Evolutionary conservation across 23 tunicate genomes (phyloP), one percentile per base, ranked within the genome.

Genomic region (Trididemnum clinides): DNA sequence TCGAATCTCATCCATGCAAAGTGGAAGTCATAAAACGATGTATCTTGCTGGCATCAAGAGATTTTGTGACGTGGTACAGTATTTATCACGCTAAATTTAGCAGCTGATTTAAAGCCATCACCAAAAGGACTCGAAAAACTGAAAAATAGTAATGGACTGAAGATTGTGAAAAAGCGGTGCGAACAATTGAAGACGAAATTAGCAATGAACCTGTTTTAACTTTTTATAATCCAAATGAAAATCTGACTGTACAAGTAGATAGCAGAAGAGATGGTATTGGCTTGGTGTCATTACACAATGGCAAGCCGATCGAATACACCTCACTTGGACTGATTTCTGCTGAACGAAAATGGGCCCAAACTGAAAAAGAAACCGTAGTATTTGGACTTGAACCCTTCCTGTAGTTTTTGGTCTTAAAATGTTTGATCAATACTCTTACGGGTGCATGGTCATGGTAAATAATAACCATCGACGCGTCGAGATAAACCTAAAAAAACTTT

Each of bases 261-360:
- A 28, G 39, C 29, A 71, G 78, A 50, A 71, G 6, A 71, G 78
- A 71, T 71, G 78, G 78, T 6, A 15, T 71, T 21, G 78, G 78
- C 6, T 50, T 50, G 7, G 78, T 71, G 12, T 26, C 29, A 29
- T 5, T 71, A 50, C 78, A 71, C 10, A 26, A 71, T 29, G 50
- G n/a, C 12, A 12, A 33, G 44, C 39, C 39, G 39, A 27, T 71
- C n/a, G 78, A 71, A 18, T 28, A 71, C 28, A 50, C 78, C 6
- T 71, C 39, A 7, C 23, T 10, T 19, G 78, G 12, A n/a, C 44
- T 71, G 78, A 30, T 50, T 19, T 7, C 50, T 5, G 50, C 78
- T 4, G 39, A 31, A 31, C 39, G 78, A 7, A 71, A 28, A 10
- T 71, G 78, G 78, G 78, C 78, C n/a, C 78, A 71, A 19, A 71